These are phyloP conservation scores for Drosophila nebulosa DNA, from an alignment of 1,140 invertebrate species.

Conservation along the genomic window DNA sequence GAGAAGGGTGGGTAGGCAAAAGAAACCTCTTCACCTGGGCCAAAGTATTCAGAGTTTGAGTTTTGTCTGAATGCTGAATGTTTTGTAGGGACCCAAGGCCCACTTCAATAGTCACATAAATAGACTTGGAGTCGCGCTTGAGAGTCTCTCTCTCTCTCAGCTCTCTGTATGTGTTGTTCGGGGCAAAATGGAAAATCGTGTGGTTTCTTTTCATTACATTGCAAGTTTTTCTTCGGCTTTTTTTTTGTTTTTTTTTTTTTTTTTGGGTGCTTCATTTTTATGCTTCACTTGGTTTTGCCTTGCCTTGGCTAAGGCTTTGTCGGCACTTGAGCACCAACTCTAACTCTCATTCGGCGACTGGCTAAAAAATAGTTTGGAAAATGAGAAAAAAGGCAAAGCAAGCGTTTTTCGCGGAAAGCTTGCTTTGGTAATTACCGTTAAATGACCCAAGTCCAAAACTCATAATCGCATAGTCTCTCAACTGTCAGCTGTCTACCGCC, in stretches of 20 bases:
- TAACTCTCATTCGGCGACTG: neutral
- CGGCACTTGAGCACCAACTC: slow-evolving; percentile 56
- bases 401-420: slow-evolving; percentile 58
- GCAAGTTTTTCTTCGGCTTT: slow-evolving; percentile 30
- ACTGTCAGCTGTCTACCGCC: slow-evolving; percentile 19
- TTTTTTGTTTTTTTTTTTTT: slow-evolving; percentile 35
- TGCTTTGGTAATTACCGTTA: slow-evolving; percentile 72
- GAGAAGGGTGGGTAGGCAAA: neutral
- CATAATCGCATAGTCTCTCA: neutral
- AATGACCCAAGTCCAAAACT: slow-evolving; percentile 60
- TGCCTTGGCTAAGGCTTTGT: slow-evolving; percentile 55
- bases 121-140: slow-evolving; percentile 70
- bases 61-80: neutral
- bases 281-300: slow-evolving; percentile 50
- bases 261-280: slow-evolving; percentile 66
- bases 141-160: slow-evolving; percentile 30
- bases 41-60: neutral
- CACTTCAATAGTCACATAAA: slow-evolving; percentile 79
- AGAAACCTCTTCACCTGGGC: slow-evolving; percentile 8
- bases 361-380: slow-evolving; percentile 19
- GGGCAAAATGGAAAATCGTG: slow-evolving; percentile 64
- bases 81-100: slow-evolving; percentile 26
- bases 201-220: slow-evolving; percentile 8
- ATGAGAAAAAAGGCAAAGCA: slow-evolving; percentile 1
- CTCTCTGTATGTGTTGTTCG: slow-evolving; percentile 19